Percentiles rank a stretch among this genome's conserved stretches.
Evolutionary conservation across 2,797 vertebrate genomes (phyloP).

Genomic region (Enteromius radiatus): DNA sequence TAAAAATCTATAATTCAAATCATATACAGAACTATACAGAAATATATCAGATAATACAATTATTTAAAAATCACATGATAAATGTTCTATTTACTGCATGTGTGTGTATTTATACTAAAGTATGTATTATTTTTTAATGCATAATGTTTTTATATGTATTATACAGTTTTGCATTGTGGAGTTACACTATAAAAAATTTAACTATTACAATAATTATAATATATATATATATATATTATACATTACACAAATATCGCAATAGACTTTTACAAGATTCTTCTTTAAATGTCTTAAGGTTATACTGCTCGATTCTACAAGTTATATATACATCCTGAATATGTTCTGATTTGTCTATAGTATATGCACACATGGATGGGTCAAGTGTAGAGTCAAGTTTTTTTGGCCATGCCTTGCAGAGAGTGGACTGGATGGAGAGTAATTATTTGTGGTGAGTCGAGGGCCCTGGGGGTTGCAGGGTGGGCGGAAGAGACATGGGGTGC

Average conservation of each 20-base stretch:
- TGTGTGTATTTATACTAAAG: no score
- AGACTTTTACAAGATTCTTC: not conserved
- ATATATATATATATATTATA: no score
- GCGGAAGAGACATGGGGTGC: constrained; percentile 80
- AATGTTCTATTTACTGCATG: no score
- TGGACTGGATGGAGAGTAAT: constrained; percentile 88
- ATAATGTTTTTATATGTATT: not conserved
- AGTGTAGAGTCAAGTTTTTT: constrained; percentile 83
- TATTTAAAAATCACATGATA: not conserved
- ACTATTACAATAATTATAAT: not conserved
- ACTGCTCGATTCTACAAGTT: not conserved
- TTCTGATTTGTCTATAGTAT: constrained; percentile 28
- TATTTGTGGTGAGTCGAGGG: constrained; percentile 93
- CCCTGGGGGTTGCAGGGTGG: constrained; percentile 78
- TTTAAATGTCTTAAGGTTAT: not conserved
- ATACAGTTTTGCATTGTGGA: not conserved
- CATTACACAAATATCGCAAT: not conserved
- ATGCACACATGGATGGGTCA: constrained; percentile 81
- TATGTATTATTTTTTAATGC: no score
- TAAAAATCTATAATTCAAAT: no score
- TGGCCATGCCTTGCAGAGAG: constrained; percentile 84
- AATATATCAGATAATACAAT: not conserved
- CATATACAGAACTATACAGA: not conserved
- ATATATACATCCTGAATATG: constrained; percentile 7
- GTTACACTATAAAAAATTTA: not conserved